Evolutionary conservation across 2,113 vertebrate species (phyloP), one percentile per base, ranked within the genome.

Genomic region (Monopterus albus): DNA sequence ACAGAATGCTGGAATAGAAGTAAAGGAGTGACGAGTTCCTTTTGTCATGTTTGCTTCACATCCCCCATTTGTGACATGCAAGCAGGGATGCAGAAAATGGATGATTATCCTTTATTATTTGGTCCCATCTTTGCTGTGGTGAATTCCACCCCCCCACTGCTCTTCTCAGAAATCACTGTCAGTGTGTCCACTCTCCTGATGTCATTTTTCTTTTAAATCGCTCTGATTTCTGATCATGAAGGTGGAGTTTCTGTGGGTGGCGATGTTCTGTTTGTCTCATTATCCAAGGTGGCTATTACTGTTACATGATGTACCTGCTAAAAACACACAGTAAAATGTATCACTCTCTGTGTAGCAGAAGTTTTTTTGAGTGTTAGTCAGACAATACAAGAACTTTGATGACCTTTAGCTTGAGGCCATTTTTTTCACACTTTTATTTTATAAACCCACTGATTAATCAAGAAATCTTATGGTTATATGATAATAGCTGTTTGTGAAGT

Each of bases 261-360:
- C 26, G 15, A 13, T 53, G 51, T 69, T 51, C 46, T 47, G 7
- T 69, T 60, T 52, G 42, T 50, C 36, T 58, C 52, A 65, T 72
- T 45, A 29, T 68, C 29, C 28, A 23, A 43, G 26, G 17, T 71
- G 55, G 1, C 23, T 47, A 4, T 50, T n/a, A n/a, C n/a, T n/a
- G n/a, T n/a, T n/a, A n/a, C n/a, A n/a, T 17, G 26, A 64, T 28
- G 52, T 67, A 33, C 15, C 43, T 43, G 31, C 50, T 40, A 55
- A 55, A 70, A 42, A 28, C 49, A 17, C 31, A 14, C n/a, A n/a
- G n/a, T n/a, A 56, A 31, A 45, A 60, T 14, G 21, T 35, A 25
- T 46, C 29, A 10, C 23, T 59, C 3, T 39, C 13, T 52, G 25
- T 60, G 59, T n/a, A n/a, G n/a, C n/a, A n/a, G n/a, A n/a, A n/a